Evolutionary conservation across 2,888 invertebrate species (phyloP).

Genomic region (Agonopterix subpropinquella): DNA sequence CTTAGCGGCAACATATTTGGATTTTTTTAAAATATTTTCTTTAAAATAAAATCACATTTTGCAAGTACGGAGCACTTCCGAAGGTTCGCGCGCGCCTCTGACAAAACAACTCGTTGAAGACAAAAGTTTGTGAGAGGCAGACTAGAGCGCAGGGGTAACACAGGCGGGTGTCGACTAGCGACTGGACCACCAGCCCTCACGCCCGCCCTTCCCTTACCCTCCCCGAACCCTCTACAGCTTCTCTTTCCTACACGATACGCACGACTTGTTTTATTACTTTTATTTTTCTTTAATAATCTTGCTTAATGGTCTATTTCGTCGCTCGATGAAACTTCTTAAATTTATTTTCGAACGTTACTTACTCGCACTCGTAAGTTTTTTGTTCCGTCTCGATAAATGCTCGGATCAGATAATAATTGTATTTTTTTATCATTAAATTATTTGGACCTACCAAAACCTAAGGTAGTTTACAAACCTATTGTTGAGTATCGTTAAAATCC

Average conservation of each 20-base stretch:
- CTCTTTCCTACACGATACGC: slow-evolving; percentile 48
- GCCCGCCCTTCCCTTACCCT: slow-evolving; percentile 35
- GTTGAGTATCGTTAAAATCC: too few relatives aligned
- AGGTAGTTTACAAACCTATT: too few relatives aligned
- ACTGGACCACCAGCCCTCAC: slow-evolving; percentile 35
- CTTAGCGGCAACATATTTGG: slow-evolving; percentile 30
- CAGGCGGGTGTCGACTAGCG: slow-evolving; percentile 35
- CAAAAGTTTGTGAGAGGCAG: slow-evolving; percentile 23
- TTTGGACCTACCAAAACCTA: too few relatives aligned
- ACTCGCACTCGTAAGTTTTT: slow-evolving; percentile 33
- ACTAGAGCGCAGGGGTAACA: slow-evolving; percentile 15
- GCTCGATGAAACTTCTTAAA: slow-evolving; percentile 54
- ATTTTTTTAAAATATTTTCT: neutral
- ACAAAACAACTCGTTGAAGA: slow-evolving; percentile 13
- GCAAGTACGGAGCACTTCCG: slow-evolving; percentile 15
- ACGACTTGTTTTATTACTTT: slow-evolving; percentile 67
- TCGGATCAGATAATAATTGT: slow-evolving; percentile 12
- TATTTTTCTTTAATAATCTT: slow-evolving; percentile 70
- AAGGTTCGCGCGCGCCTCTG: slow-evolving; percentile 19
- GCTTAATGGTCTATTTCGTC: slow-evolving; percentile 62
- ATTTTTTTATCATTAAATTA: too few relatives aligned
- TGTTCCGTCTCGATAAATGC: slow-evolving; percentile 15
- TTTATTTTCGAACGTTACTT: slow-evolving; percentile 33
- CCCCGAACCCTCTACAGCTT: slow-evolving; percentile 35
- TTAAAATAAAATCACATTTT: slow-evolving; percentile 28